These are phyloP conservation scores for Galerucella pusilla DNA, from an alignment of 2,888 invertebrate species.

Conservation along the genomic window DNA sequence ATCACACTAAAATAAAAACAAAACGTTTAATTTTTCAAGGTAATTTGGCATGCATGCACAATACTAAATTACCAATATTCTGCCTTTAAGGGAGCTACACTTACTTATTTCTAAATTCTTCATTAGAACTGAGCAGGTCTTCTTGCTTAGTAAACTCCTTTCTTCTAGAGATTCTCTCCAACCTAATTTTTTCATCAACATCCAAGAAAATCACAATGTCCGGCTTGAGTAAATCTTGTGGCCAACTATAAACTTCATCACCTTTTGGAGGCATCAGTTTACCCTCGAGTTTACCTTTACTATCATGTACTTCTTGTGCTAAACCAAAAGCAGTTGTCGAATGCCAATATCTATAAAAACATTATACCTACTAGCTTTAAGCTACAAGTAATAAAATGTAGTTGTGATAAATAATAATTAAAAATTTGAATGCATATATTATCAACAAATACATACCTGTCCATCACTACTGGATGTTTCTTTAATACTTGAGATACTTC, in stretches of 20 bases:
- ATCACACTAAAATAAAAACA: constrained; percentile 24
- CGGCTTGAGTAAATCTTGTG: constrained; percentile 64
- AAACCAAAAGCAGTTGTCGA: constrained; percentile 65
- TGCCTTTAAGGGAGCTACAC: constrained; percentile 6
- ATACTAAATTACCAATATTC: too few relatives aligned
- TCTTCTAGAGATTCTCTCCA: constrained; percentile 57
- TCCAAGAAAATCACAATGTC: constrained; percentile 62
- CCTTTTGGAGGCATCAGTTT: constrained; percentile 56
- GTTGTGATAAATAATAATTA: background rate
- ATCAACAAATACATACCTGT: constrained; percentile 58
- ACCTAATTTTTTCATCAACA: constrained; percentile 63
- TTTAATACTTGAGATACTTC: constrained; percentile 58
- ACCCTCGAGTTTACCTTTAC: constrained; percentile 41
- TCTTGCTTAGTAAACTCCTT: constrained; percentile 57
- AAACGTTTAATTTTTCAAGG: too few relatives aligned
- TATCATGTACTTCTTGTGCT: constrained; percentile 58
- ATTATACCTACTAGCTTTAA: background rate
- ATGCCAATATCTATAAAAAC: constrained; percentile 63
- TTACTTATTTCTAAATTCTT: constrained; percentile 60
- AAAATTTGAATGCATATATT: background rate
- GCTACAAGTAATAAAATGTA: too few relatives aligned
- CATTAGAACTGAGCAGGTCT: constrained; percentile 56
- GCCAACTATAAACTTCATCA: constrained; percentile 63
- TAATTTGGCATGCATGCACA: too few relatives aligned
- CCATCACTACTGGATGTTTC: constrained; percentile 63